Evolutionary conservation across 1,140 invertebrate species (phyloP).

Genomic region (Melitaea cinxia): DNA sequence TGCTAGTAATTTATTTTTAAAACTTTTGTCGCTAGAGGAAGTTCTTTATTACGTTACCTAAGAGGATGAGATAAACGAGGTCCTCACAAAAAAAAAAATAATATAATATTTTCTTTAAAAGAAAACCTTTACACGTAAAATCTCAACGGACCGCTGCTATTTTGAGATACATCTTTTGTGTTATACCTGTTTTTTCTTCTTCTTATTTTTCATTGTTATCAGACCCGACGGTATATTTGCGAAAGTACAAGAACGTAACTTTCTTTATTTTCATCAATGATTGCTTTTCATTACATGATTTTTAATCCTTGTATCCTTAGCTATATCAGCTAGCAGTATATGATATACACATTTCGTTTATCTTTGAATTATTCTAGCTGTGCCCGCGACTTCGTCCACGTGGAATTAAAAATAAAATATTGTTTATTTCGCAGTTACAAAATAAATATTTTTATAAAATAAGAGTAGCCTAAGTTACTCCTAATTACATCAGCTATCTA

Average conservation of each 20-base stretch:
- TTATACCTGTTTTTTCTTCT: neutral
- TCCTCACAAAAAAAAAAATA: neutral
- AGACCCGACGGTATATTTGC: neutral
- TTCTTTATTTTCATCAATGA: neutral
- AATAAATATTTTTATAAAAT: no score
- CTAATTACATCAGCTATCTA: no score
- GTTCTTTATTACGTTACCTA: neutral
- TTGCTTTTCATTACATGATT: neutral
- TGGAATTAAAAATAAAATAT: no score
- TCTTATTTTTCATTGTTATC: constrained; percentile 2
- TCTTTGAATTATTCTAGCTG: no score
- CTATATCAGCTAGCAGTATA: no score
- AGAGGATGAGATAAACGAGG: neutral
- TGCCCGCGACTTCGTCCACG: no score
- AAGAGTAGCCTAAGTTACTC: no score
- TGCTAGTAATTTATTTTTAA: neutral
- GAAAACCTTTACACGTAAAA: neutral
- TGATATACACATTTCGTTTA: no score
- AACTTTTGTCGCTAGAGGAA: neutral
- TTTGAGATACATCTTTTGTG: neutral
- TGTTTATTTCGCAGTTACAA: no score
- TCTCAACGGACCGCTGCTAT: neutral
- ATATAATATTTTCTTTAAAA: neutral
- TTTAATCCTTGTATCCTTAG: neutral
- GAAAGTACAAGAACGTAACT: neutral